These are phyloP conservation scores for Mylabris sibirica DNA, from an alignment of 2,888 invertebrate species.

Conservation along the genomic window DNA sequence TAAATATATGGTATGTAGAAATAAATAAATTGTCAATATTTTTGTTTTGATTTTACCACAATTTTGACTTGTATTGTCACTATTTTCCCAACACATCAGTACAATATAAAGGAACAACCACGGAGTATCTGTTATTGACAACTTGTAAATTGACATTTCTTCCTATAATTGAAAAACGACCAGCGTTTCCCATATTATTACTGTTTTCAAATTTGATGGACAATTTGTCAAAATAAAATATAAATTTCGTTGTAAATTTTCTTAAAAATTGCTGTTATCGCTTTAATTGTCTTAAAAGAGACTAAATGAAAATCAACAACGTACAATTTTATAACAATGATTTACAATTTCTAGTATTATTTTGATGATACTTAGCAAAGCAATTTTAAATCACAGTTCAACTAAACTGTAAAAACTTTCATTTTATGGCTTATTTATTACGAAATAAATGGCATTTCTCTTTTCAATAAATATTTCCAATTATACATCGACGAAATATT, in stretches of 20 bases:
- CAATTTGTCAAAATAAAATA: too few relatives aligned
- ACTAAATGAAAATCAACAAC: too few relatives aligned
- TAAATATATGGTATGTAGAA: too few relatives aligned
- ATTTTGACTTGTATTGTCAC: neutral
- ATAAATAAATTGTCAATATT: neutral
- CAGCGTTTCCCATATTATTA: neutral
- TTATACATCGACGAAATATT: neutral
- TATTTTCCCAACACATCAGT: neutral
- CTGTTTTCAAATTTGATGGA: neutral
- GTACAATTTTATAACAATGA: neutral
- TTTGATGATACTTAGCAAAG: too few relatives aligned
- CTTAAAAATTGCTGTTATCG: too few relatives aligned
- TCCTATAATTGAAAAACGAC: neutral
- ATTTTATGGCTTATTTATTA: neutral
- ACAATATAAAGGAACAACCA: neutral
- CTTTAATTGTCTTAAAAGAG: too few relatives aligned
- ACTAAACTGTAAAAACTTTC: neutral
- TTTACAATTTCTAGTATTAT: neutral
- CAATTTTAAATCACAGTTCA: neutral
- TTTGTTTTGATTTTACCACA: neutral
- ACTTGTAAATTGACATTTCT: neutral
- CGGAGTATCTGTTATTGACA: neutral
- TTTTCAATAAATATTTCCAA: neutral
- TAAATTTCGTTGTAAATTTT: too few relatives aligned
- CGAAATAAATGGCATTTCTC: neutral